phyloP scores from a whole-genome alignment of 2,888 invertebrate species.

The Pachydiplax longipennis region DNA sequence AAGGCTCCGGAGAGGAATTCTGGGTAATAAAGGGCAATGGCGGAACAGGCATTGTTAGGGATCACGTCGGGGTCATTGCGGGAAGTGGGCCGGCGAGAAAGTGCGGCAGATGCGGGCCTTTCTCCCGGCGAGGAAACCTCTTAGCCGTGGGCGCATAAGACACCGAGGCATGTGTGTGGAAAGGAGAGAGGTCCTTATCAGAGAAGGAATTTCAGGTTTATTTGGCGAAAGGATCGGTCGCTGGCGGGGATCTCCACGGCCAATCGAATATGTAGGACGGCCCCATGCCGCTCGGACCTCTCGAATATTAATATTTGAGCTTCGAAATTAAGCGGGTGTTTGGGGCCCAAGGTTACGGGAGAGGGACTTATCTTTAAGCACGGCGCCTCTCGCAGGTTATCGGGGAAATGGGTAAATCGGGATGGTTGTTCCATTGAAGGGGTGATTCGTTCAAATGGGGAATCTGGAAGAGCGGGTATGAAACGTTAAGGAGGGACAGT shows the following conservation, averaged over 20 bases:
- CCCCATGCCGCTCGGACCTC: neutral
- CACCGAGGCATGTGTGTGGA: neutral
- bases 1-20: neutral
- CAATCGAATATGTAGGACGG: neutral
- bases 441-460: no score
- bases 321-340: neutral
- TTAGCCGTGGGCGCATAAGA: neutral
- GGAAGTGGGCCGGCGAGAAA: neutral
- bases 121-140: neutral
- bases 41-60: constrained; percentile 35
- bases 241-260: neutral
- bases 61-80: constrained; percentile 31
- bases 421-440: no score
- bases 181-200: neutral
- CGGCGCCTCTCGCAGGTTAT: no score
- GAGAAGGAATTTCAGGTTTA: neutral
- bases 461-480: no score
- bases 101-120: constrained; percentile 1
- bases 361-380: neutral
- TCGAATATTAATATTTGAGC: neutral
- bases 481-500: no score
- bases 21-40: constrained; percentile 25
- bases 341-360: neutral
- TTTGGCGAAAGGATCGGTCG: neutral
- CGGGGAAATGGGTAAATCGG: no score